Percentiles rank a stretch among this genome's conserved stretches.
Conservation (phyloP, 2,888 invertebrate species). For the Cryptus armator region DNA sequence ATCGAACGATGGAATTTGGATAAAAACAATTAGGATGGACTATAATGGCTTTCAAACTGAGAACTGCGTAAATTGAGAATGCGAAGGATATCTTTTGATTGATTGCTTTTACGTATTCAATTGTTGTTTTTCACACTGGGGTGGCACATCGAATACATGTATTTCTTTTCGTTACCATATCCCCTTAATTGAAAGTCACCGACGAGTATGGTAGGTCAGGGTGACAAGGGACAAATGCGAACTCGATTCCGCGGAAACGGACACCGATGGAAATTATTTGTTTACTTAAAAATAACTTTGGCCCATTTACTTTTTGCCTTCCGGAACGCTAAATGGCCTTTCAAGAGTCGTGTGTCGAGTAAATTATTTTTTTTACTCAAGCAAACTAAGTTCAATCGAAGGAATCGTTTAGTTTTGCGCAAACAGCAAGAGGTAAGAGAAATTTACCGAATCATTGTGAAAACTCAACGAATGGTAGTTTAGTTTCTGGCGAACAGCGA, state of each 20-base stretch:
- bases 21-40: neutral
- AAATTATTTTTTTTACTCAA: neutral
- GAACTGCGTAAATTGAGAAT: neutral
- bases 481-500: neutral
- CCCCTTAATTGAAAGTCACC: slow-evolving; percentile 13
- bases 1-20: neutral
- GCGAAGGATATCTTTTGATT: neutral
- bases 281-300: too few species aligned
- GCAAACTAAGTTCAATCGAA: neutral
- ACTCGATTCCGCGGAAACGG: neutral
- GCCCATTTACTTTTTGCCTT: too few species aligned
- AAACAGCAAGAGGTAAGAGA: neutral
- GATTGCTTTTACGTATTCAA: neutral
- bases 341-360: too few species aligned
- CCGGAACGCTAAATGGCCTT: too few species aligned
- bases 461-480: too few species aligned
- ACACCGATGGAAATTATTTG: neutral
- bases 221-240: slow-evolving; percentile 6
- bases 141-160: neutral
- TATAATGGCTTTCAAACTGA: neutral
- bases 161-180: neutral
- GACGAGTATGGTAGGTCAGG: slow-evolving; percentile 27
- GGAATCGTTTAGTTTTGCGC: neutral
- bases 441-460: too few species aligned
- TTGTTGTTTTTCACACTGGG: neutral